Percentiles rank a stretch among this genome's conserved stretches.
These are phyloP conservation scores for Chaetophractus vellerosus DNA, from an alignment of 2,797 vertebrate species.

Conservation along the genomic window DNA sequence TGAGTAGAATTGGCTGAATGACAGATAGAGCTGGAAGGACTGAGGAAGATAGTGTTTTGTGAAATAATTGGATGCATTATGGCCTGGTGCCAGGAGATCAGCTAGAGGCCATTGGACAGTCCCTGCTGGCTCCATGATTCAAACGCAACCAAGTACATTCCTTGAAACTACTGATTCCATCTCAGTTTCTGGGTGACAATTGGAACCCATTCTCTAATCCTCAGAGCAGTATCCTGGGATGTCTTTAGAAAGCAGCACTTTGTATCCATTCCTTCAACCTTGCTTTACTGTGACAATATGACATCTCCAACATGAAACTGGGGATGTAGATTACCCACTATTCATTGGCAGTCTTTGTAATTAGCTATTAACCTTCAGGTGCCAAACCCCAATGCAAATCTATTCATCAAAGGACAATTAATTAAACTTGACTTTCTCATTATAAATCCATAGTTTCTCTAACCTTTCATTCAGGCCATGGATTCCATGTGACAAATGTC, in stretches of 20 bases:
- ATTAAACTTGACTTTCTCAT: slow-evolving; percentile 78
- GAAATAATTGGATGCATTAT: background rate
- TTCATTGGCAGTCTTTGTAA: slow-evolving; percentile 42
- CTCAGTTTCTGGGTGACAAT: background rate
- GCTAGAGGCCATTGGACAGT: background rate
- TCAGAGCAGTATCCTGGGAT: background rate
- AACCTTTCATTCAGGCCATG: slow-evolving; percentile 56
- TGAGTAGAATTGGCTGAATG: background rate
- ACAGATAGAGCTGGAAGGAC: background rate
- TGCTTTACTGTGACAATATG: slow-evolving; percentile 21
- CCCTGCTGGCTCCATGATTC: background rate
- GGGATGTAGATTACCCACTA: background rate
- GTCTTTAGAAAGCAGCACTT: background rate
- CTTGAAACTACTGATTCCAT: background rate
- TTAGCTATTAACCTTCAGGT: slow-evolving; percentile 66
- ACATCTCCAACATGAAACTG: slow-evolving; percentile 31
- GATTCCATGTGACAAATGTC: slow-evolving; percentile 52
- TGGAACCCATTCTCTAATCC: background rate
- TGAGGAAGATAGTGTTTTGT: background rate
- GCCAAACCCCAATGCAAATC: slow-evolving; percentile 61
- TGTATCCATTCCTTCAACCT: background rate
- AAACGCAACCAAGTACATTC: background rate
- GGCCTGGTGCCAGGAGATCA: background rate
- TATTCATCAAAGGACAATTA: slow-evolving; percentile 68
- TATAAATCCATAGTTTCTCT: slow-evolving; percentile 56